A percentile compares a stretch with the other conserved stretches of the same genome.
Evolutionary conservation across 1,140 invertebrate species (phyloP).

Genomic region (Zaprionus nigranus): DNA sequence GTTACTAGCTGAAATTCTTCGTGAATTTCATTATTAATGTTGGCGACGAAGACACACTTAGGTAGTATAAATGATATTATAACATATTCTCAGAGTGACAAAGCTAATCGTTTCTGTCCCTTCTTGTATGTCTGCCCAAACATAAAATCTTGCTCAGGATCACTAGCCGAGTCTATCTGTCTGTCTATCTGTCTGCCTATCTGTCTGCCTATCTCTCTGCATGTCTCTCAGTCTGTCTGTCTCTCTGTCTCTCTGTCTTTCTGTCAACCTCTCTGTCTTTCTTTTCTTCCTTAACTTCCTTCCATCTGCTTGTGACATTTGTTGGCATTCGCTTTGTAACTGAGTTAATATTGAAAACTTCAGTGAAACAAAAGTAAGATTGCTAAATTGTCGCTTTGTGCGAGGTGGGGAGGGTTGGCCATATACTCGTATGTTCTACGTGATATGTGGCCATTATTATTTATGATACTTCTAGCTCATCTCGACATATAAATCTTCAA

Average conservation of each 20-base stretch:
- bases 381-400: not conserved
- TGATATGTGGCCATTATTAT: slow-evolving; percentile 35
- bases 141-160: too few species aligned
- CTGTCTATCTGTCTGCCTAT: too few species aligned
- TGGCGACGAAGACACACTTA: not conserved
- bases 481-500: slow-evolving; percentile 10
- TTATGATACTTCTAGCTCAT: slow-evolving; percentile 48
- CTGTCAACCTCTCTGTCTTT: not conserved
- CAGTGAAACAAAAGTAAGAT: not conserved
- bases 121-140: too few species aligned
- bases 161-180: too few species aligned
- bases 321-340: not conserved
- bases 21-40: not conserved
- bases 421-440: slow-evolving; percentile 7
- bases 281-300: not conserved
- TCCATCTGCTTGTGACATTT: not conserved
- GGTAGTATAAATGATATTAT: not conserved
- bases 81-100: not conserved
- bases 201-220: too few species aligned
- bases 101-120: not conserved
- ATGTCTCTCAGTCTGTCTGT: too few species aligned
- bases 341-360: not conserved
- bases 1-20: not conserved
- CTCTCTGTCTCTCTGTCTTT: not conserved
- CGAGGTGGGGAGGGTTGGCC: not conserved